Evolutionary conservation across 2,888 invertebrate species (phyloP).

Genomic region (Hemistola chrysoprasaria): DNA sequence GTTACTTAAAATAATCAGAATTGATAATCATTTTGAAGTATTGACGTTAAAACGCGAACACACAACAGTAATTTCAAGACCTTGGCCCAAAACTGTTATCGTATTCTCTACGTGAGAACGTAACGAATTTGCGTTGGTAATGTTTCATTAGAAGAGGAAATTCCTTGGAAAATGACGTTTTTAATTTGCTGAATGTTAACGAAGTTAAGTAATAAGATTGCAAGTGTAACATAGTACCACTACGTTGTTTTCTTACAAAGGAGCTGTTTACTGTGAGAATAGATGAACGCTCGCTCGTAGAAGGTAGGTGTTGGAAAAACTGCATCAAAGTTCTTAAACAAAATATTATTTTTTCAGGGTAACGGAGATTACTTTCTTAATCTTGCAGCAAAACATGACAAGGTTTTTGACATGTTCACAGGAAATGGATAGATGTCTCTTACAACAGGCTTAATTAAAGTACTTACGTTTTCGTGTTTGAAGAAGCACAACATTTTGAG

Average conservation of each 20-base stretch:
- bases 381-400: no score
- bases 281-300: no score
- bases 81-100: conserved; percentile 25
- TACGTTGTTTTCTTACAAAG: not conserved
- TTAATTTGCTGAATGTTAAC: conserved; percentile 26
- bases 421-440: no score
- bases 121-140: conserved; percentile 20
- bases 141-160: conserved; percentile 25
- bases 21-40: conserved; percentile 18
- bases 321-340: no score
- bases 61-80: conserved; percentile 19
- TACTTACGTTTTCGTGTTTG: conserved; percentile 99
- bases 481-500: conserved; percentile 99
- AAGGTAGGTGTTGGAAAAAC: no score
- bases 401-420: no score
- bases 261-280: no score
- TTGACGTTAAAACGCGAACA: conserved; percentile 18
- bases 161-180: conserved; percentile 20
- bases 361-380: not conserved
- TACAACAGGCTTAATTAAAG: no score
- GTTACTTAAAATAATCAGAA: conserved; percentile 7
- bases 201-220: conserved; percentile 17
- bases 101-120: conserved; percentile 19
- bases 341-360: not conserved
- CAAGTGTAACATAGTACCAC: conserved; percentile 8